Evolutionary conservation across 2,888 invertebrate genomes (phyloP).

Genomic region (Stratiomys singularior): DNA sequence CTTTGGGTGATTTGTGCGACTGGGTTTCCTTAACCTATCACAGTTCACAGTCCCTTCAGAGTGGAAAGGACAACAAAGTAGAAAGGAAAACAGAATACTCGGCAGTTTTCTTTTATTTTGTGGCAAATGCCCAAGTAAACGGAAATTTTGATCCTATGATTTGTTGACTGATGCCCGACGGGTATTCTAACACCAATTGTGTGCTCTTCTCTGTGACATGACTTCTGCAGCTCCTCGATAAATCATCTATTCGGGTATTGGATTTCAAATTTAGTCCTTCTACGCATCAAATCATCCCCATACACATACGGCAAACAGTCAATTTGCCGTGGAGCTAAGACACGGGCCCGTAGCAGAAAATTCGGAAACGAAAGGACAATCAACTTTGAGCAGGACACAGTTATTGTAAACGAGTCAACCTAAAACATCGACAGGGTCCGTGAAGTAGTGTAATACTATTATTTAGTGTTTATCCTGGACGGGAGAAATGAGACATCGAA

Average conservation of each 20-base stretch:
- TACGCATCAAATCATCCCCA: background rate
- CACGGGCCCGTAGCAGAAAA: background rate
- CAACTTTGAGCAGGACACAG: background rate
- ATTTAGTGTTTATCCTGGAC: background rate
- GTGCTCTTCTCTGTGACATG: background rate
- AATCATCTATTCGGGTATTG: background rate
- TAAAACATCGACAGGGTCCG: background rate
- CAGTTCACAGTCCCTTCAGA: background rate
- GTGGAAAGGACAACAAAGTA: background rate
- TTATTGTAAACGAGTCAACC: background rate
- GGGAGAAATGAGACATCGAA: too few species aligned
- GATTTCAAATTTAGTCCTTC: background rate
- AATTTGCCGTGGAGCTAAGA: background rate
- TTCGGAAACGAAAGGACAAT: background rate
- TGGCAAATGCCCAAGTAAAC: conserved; percentile 13
- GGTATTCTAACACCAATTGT: background rate
- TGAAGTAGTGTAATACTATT: background rate
- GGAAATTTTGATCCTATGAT: conserved; percentile 21
- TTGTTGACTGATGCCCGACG: conserved; percentile 21
- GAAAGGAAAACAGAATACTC: background rate
- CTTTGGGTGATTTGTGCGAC: conserved; percentile 33
- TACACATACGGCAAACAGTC: background rate
- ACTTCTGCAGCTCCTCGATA: background rate
- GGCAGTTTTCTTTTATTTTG: conserved; percentile 25
- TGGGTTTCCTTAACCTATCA: background rate